Base-by-base conservation (phyloP, 2,797 vertebrate genomes). In the Pseudomugil gertrudae region DNA sequence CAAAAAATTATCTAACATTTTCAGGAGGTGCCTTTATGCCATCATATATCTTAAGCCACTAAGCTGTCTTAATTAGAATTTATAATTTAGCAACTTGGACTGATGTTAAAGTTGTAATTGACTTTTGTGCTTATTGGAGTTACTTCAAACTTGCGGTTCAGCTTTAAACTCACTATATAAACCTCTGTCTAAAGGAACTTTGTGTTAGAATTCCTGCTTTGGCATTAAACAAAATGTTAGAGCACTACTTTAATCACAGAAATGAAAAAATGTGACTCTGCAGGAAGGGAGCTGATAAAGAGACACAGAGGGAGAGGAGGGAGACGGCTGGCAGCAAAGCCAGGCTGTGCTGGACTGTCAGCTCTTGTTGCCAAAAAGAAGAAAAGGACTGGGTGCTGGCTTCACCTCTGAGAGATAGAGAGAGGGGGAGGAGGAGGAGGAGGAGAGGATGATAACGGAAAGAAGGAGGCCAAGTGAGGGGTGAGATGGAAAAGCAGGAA, bases 311-410 rank as follows among this genome's bases (percentile, higher is more conserved):
- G 35, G 24, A 57, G 59, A 40, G 51, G 62, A 63, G 64, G 33
- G 48, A 57, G 57, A 64, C 40, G 15, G 52, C 36, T 82, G 76
- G 71, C 79, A 75, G 72, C 67, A 82, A 74, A 80, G 60, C 63
- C 19, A 15, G 53, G 65, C 64, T 83, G 79, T 74, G 66, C 63
- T 78, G 72, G 70, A 76, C 78, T 86, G 86, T 87, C 87, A 77
- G 72, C 78, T 86, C 72, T 58, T 81, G 79, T 84, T 66, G 54
- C 87, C 74, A 78, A 79, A 79, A 84, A 80, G 58, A 71, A 76
- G 79, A 84, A 85, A 86, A 75, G 74, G 78, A 82, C 84, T 76
- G 58, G 75, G 70, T 66, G 66, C 79, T 88, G 85, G 85, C 82
- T 84, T 68, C 63, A 80, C 78, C 84, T 86, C 88, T 84, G 75